Conservation (phyloP, 2,888 invertebrate species). For the Parasteatoda lunata region DNA sequence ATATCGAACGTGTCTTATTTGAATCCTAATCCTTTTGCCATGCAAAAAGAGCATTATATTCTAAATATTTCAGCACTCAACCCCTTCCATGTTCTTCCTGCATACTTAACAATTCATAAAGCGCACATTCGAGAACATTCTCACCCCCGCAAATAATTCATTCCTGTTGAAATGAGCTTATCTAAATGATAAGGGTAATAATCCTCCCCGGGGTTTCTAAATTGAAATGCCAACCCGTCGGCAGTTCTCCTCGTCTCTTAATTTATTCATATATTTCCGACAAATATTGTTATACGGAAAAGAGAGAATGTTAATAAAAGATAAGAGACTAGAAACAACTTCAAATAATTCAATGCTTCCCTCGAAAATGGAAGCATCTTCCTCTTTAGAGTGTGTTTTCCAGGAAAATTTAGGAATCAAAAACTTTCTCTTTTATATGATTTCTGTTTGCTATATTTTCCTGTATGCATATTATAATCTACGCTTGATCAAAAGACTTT, state of each 20-base stretch:
- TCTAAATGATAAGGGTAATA: constrained; percentile 47
- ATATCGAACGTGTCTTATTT: background rate
- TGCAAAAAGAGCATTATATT: background rate
- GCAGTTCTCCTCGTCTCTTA: constrained; percentile 24
- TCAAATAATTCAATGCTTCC: constrained; percentile 43
- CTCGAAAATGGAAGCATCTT: background rate
- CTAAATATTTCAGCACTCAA: background rate
- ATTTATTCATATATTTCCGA: constrained; percentile 58
- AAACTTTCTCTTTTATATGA: too few species aligned
- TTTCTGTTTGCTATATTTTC: too few species aligned
- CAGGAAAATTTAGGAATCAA: background rate
- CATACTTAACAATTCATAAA: constrained; percentile 47
- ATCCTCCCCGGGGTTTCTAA: constrained; percentile 25
- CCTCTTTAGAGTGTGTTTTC: background rate
- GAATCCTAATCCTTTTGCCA: background rate
- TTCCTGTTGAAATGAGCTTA: constrained; percentile 22
- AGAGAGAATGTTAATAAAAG: constrained; percentile 25
- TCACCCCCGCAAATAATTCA: constrained; percentile 17
- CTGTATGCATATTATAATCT: too few species aligned
- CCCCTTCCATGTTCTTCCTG: background rate
- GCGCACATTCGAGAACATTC: background rate
- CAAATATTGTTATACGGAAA: background rate
- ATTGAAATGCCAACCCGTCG: constrained; percentile 38
- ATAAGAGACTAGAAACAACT: constrained; percentile 12
- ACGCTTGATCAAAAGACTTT: too few species aligned